phyloP scores from a whole-genome alignment of 2,888 invertebrate species.

The Tetrapedia diversipes region DNA sequence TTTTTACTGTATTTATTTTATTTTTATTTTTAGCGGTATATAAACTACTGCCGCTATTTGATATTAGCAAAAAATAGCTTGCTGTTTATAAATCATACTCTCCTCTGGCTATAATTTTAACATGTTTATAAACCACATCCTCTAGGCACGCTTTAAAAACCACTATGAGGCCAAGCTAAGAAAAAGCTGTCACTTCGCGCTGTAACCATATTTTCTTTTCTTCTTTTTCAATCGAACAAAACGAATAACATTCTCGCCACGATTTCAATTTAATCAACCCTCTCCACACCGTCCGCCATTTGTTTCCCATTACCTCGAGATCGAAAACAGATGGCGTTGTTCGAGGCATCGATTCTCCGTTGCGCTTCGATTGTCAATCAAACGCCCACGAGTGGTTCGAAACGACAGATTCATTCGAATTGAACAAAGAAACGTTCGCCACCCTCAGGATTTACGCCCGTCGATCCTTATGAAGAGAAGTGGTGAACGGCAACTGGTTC shows the following conservation, averaged over 20 bases:
- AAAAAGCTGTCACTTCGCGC: not conserved
- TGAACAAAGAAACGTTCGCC: not conserved
- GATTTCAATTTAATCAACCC: not conserved
- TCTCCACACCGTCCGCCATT: not conserved
- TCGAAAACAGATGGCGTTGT: not conserved
- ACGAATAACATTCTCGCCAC: too few relatives aligned
- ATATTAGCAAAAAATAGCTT: too few relatives aligned
- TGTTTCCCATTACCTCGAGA: not conserved
- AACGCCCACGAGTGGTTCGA: conserved; percentile 18
- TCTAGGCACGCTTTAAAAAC: too few relatives aligned
- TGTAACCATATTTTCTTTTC: too few relatives aligned
- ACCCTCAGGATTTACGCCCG: conserved; percentile 22
- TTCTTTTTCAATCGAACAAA: conserved; percentile 6
- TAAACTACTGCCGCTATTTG: too few relatives aligned
- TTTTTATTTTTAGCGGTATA: too few relatives aligned
- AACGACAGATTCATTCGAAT: conserved; percentile 5
- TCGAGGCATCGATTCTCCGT: not conserved
- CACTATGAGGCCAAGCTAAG: too few relatives aligned
- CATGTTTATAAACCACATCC: too few relatives aligned
- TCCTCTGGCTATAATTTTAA: too few relatives aligned
- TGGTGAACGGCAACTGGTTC: conserved; percentile 27
- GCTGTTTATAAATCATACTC: too few relatives aligned
- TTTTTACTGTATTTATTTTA: too few relatives aligned
- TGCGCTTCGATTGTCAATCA: not conserved
- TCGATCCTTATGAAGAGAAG: conserved; percentile 65